Evolutionary conservation across 1,140 invertebrate species (phyloP).

Genomic region (Leptoteleia sp.): DNA sequence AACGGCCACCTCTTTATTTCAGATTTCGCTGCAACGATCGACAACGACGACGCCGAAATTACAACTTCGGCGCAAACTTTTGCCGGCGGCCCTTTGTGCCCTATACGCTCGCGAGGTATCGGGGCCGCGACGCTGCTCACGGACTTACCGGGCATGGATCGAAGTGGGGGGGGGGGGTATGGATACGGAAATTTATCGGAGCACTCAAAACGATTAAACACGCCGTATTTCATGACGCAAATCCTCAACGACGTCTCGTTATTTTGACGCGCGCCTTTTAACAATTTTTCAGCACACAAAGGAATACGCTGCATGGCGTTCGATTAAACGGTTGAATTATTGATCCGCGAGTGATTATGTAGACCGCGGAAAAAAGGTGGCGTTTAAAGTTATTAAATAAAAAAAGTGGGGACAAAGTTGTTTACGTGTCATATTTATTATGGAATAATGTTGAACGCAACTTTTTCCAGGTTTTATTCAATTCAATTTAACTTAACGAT

Average conservation of each 20-base stretch:
- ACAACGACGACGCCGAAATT: constrained; percentile 50
- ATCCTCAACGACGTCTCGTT: constrained; percentile 21
- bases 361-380: no score
- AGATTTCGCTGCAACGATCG: constrained; percentile 62
- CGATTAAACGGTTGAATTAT: constrained; percentile 27
- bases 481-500: no score
- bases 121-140: constrained; percentile 22
- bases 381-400: no score
- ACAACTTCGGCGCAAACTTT: constrained; percentile 55
- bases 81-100: constrained; percentile 33
- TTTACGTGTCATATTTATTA: no score
- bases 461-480: no score
- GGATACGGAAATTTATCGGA: constrained; percentile 54
- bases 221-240: constrained; percentile 20
- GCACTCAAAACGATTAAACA: constrained; percentile 31
- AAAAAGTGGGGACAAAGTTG: no score
- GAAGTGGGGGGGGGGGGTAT: constrained; percentile 22
- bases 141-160: constrained; percentile 58
- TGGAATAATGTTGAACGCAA: no score
- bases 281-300: constrained; percentile 31
- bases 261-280: constrained; percentile 35
- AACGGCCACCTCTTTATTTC: constrained; percentile 68
- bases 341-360: constrained; percentile 29
- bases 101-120: constrained; percentile 38
- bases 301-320: constrained; percentile 22